These are phyloP conservation scores for Cryptomyrus ogoouensis DNA, from an alignment of 2,113 vertebrate genomes.

Conservation along the genomic window DNA sequence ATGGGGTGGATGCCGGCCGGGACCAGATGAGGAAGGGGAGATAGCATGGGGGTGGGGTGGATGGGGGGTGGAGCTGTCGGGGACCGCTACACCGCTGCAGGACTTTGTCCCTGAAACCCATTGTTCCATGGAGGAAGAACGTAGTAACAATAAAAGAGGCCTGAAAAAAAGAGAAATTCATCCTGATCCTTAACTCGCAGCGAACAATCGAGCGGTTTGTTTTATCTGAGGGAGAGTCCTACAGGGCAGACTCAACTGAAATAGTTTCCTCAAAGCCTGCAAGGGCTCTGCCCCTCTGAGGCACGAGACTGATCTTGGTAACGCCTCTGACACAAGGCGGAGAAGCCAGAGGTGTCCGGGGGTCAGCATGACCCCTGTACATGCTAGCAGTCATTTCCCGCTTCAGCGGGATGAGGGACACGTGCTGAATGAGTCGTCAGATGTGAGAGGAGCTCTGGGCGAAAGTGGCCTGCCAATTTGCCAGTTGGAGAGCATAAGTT, in stretches of 20 bases:
- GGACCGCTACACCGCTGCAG: conserved; percentile 30
- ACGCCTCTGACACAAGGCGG: neutral
- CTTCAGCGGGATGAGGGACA: neutral
- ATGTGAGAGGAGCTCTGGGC: neutral
- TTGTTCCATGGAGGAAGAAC: conserved; percentile 55
- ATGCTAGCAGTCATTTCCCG: neutral
- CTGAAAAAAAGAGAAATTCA: conserved; percentile 42
- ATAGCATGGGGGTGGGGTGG: conserved; percentile 23
- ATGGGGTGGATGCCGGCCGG: conserved; percentile 3
- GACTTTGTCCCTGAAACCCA: conserved; percentile 52
- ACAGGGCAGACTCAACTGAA: neutral
- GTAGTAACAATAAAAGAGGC: neutral
- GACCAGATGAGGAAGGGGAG: conserved; percentile 17
- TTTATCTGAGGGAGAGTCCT: conserved; percentile 7
- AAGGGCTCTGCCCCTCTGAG: neutral
- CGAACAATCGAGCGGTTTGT: neutral
- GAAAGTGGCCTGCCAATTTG: neutral
- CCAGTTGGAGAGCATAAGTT: neutral
- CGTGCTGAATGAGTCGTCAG: neutral
- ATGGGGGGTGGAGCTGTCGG: conserved; percentile 40
- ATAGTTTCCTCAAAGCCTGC: neutral
- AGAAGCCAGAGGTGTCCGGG: neutral
- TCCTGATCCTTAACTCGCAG: conserved; percentile 57
- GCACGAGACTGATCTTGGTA: neutral
- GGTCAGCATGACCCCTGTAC: neutral